These are phyloP conservation scores for Cherax destructor DNA, from an alignment of 1,140 invertebrate genomes.

Conservation along the genomic window DNA sequence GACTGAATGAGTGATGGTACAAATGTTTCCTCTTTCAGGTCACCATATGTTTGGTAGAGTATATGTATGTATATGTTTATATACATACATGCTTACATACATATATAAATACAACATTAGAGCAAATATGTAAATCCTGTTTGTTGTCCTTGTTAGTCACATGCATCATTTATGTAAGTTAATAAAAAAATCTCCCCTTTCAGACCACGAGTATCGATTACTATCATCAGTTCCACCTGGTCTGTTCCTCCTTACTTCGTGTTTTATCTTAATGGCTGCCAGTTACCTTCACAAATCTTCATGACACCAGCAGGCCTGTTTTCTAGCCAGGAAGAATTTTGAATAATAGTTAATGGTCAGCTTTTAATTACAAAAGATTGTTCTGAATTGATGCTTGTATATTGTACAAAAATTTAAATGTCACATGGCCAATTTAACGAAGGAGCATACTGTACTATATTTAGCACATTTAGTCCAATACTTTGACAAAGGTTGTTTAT, in stretches of 20 bases:
- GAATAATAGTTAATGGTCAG: not conserved
- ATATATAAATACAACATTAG: too few relatives aligned
- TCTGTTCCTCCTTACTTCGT: slow-evolving; percentile 25
- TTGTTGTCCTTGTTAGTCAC: not conserved
- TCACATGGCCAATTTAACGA: not conserved
- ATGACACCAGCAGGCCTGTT: slow-evolving; percentile 6
- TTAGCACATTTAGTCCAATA: too few relatives aligned
- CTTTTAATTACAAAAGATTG: not conserved
- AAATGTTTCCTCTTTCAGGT: too few relatives aligned
- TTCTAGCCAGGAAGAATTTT: not conserved
- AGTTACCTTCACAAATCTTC: slow-evolving; percentile 17
- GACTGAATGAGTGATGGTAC: too few relatives aligned
- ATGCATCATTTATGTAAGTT: not conserved
- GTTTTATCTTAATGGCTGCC: slow-evolving; percentile 24
- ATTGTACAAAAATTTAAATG: not conserved
- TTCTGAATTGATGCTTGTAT: not conserved
- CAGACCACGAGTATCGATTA: slow-evolving; percentile 31
- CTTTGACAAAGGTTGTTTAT: too few relatives aligned
- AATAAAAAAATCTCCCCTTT: not conserved
- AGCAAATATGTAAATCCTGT: too few relatives aligned
- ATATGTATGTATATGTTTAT: too few relatives aligned
- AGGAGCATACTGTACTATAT: not conserved
- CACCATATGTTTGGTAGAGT: too few relatives aligned
- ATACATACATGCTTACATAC: too few relatives aligned
- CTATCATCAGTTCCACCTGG: slow-evolving; percentile 22